Conservation (phyloP, 2,797 vertebrate genomes). For the Gila robusta region DNA sequence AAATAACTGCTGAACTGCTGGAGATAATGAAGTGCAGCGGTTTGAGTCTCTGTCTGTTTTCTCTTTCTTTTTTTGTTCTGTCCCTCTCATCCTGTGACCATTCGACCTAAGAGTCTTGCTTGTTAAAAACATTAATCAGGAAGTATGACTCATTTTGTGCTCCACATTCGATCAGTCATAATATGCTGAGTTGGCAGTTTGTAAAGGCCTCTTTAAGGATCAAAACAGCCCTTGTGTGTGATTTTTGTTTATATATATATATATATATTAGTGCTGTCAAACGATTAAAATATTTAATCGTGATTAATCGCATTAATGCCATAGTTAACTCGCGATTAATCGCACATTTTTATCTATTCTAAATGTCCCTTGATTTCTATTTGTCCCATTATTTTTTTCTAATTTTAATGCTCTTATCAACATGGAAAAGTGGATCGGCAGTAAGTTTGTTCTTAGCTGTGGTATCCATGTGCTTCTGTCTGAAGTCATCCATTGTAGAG, state of each 20-base stretch:
- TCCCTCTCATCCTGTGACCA: constrained; percentile 28
- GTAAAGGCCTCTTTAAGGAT: constrained; percentile 7
- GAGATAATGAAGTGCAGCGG: constrained; percentile 42
- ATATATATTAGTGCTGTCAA: too few species aligned
- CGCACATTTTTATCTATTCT: too few species aligned
- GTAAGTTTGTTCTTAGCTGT: too few species aligned
- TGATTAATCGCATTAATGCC: too few species aligned
- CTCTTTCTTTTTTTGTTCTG: neutral
- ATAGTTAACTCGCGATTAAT: too few species aligned
- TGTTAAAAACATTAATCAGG: constrained; percentile 31
- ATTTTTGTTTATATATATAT: neutral
- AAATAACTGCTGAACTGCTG: constrained; percentile 11
- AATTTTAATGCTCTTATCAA: too few species aligned
- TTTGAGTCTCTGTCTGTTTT: constrained; percentile 20
- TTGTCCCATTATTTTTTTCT: too few species aligned
- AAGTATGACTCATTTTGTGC: constrained; percentile 37
- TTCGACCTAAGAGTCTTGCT: constrained; percentile 12
- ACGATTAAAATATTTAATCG: too few species aligned
- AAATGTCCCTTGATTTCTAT: too few species aligned
- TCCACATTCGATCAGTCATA: constrained; percentile 20
- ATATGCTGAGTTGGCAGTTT: constrained; percentile 42
- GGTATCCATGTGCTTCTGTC: too few species aligned
- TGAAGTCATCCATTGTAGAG: too few species aligned
- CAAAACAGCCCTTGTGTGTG: constrained; percentile 1
- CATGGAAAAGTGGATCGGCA: too few species aligned